Conservation (phyloP, 2,888 invertebrate species). For the Quadroppia sp. region DNA sequence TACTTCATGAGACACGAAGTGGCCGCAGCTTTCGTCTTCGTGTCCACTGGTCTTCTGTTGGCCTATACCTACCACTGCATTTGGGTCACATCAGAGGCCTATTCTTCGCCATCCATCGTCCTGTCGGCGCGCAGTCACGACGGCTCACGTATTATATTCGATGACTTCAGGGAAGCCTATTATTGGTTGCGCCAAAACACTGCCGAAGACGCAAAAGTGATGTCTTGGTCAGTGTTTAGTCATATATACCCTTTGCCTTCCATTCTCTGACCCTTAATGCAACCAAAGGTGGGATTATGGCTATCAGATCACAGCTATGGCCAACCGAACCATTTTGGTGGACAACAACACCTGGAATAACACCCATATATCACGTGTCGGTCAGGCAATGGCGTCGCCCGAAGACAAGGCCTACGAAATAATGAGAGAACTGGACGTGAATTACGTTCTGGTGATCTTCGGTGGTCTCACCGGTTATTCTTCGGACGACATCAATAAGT, state of each 20-base stretch:
- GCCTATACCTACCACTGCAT: constrained; percentile 96
- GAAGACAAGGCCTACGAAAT: constrained; percentile 96
- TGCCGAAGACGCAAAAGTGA: constrained; percentile 86
- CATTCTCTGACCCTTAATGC: not conserved
- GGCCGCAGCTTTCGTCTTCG: constrained; percentile 47
- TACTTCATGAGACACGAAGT: constrained; percentile 76
- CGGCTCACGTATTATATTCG: constrained; percentile 86
- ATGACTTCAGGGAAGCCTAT: constrained; percentile 98
- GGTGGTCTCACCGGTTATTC: constrained; percentile 99
- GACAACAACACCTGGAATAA: constrained; percentile 99
- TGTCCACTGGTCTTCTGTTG: constrained; percentile 63
- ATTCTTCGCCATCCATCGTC: constrained; percentile 75
- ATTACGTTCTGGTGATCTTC: constrained; percentile 97
- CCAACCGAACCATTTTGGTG: constrained; percentile 94
- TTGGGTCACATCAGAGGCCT: constrained; percentile 98
- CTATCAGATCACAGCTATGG: constrained; percentile 99
- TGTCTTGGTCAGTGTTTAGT: constrained; percentile 99
- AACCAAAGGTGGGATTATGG: constrained; percentile 53
- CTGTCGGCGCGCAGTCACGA: constrained; percentile 51
- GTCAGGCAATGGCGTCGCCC: constrained; percentile 95
- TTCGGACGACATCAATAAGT: constrained; percentile 99
- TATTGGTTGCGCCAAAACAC: constrained; percentile 99
- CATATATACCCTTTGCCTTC: too few relatives aligned
- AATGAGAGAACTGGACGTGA: constrained; percentile 93
- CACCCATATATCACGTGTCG: constrained; percentile 84